Evolutionary conservation across 1,140 invertebrate species (phyloP), one percentile per base, ranked within the genome.

Genomic region (Zaprionus ornatus): DNA sequence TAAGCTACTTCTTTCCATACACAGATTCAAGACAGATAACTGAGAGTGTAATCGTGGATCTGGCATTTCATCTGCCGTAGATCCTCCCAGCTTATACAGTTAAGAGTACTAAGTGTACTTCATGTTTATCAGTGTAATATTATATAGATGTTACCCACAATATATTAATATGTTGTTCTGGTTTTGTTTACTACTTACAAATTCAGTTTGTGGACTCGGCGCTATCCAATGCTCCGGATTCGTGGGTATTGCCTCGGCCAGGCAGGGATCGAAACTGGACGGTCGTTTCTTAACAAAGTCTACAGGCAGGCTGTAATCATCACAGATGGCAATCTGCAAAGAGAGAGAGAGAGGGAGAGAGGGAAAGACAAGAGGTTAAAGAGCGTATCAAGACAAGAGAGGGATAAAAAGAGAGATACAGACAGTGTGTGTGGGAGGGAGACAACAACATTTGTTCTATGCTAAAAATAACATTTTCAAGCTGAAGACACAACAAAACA

Each of bases 221-320:
- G 80, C 91, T 62, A 91, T 84, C 93, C 94, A 94, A 93, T 92
- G 94, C 65, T 90, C 91, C 52, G 86, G 83, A 91, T 92, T 91
- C 59, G 91, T 79, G 80, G 91, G 91, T 93, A 92, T 83, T 64
- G 93, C 93, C 87, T 94, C 94, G 17, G 94, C 94, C 69, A 94
- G 91, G 86, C 93, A 94, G 61, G 94, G 92, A 82, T 94, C 94
- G 64, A 94, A 94, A 87, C 95, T 95, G 74, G 94, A 94, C 65
- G 94, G 94, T 88, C 95, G 93, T 93, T 94, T 94, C 91, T 95
- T 95, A 72, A 97, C 95, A 92, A 96, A 96, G 90, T 97, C 96
- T 72, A 96, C 95, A 23, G 96, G 96, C 59, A 96, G 93, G 93
- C 96, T 96, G 93, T 97, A 97, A 90, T 96, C 96, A 82, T 96